Conservation (phyloP, 2,113 vertebrate genomes). For the Pungitius pungitius region DNA sequence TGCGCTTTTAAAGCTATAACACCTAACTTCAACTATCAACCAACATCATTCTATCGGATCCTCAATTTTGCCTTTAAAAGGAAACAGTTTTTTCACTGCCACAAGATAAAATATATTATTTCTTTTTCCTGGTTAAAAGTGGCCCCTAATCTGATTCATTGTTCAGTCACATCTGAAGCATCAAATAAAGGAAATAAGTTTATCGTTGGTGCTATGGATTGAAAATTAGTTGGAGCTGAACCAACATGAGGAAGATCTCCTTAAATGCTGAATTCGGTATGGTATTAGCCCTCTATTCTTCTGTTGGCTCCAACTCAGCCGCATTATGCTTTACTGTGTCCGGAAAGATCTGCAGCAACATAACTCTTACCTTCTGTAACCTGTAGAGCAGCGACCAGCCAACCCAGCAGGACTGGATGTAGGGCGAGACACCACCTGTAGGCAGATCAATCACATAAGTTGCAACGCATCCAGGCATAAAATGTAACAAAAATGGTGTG, state of each 20-base stretch:
- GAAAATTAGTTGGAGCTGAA: neutral
- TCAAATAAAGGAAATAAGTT: neutral
- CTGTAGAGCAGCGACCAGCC: conserved; percentile 59
- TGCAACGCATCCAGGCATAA: neutral
- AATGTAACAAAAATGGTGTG: neutral
- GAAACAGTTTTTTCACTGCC: neutral
- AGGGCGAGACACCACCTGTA: conserved; percentile 66
- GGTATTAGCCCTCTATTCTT: neutral
- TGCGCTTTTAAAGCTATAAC: neutral
- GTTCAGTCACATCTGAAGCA: neutral
- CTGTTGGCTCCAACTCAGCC: neutral
- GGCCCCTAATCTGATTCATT: neutral
- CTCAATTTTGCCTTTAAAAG: neutral
- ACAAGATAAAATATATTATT: neutral
- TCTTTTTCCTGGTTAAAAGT: neutral
- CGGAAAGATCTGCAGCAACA: conserved; percentile 5
- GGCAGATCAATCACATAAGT: conserved; percentile 40
- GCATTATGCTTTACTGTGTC: neutral
- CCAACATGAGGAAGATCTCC: neutral
- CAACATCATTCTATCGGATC: neutral
- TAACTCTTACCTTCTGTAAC: conserved; percentile 70
- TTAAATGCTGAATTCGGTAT: neutral
- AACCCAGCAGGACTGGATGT: conserved; percentile 62
- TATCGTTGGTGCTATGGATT: too few relatives aligned
- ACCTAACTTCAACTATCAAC: neutral